Evolutionary conservation across 2,888 invertebrate species (phyloP).

Genomic region (Lasioglossum morio): DNA sequence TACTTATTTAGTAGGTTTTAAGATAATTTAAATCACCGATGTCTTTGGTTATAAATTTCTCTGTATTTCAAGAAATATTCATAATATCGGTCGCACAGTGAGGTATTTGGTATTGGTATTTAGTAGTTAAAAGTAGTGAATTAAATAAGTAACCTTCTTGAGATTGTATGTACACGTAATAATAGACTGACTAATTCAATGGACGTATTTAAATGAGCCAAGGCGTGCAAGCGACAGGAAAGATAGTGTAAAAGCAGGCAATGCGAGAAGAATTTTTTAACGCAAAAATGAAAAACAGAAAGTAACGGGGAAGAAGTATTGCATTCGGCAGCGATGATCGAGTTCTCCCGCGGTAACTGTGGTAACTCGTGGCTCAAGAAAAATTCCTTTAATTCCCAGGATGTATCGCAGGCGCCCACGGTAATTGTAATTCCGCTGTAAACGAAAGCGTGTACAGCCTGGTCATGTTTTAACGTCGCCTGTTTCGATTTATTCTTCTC

Average conservation of each 20-base stretch:
- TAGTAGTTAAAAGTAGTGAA: no score
- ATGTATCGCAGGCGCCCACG: conserved; percentile 6
- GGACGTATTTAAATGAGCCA: not conserved
- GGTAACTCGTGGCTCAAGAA: not conserved
- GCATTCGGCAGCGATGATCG: conserved; percentile 33
- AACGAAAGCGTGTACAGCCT: not conserved
- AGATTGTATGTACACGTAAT: no score
- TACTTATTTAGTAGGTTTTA: no score
- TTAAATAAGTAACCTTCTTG: no score
- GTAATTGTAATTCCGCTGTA: conserved; percentile 21
- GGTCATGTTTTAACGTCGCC: conserved; percentile 12
- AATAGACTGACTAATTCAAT: not conserved
- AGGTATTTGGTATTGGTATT: no score
- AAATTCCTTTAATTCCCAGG: conserved; percentile 34
- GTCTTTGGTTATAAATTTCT: no score
- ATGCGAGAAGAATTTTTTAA: not conserved
- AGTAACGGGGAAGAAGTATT: not conserved
- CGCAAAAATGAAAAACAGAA: not conserved
- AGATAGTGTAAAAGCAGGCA: not conserved
- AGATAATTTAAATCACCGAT: no score
- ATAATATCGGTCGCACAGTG: no score
- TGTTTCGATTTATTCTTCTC: conserved; percentile 3
- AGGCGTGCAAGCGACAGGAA: not conserved
- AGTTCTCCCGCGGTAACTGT: conserved; percentile 7
- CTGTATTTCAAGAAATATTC: no score